Evolutionary conservation across 1,140 invertebrate species (phyloP).

Genomic region (Archivesica marissinica): DNA sequence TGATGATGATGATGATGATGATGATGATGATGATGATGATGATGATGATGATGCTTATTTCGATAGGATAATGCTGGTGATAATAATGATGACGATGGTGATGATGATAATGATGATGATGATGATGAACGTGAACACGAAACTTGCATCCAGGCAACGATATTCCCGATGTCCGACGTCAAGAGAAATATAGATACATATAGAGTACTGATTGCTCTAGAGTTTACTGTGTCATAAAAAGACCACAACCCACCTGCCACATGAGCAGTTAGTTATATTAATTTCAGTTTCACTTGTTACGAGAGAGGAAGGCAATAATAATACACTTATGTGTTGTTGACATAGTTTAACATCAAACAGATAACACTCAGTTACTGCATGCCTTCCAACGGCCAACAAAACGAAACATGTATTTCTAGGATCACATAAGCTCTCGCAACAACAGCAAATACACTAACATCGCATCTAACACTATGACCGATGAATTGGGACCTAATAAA

Average conservation of each 20-base stretch:
- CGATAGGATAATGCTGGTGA: slow-evolving; percentile 14
- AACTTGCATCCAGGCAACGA: no score
- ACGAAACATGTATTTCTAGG: background rate
- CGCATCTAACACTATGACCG: background rate
- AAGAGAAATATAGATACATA: no score
- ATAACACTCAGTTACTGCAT: background rate
- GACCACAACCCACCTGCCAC: background rate
- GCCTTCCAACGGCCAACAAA: background rate
- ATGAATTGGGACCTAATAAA: background rate
- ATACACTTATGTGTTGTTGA: background rate
- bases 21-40: background rate
- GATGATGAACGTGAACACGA: slow-evolving; percentile 35
- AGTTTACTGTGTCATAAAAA: background rate
- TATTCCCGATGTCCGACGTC: no score
- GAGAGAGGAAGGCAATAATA: slow-evolving; percentile 3
- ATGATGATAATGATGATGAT: slow-evolving; percentile 59
- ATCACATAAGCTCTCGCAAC: background rate
- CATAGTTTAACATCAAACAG: slow-evolving; percentile 8
- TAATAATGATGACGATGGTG: slow-evolving; percentile 59
- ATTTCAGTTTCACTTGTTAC: slow-evolving; percentile 10
- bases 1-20: background rate
- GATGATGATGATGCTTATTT: no score
- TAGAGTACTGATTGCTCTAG: background rate
- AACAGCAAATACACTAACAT: background rate
- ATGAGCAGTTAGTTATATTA: background rate